Percentiles rank a stretch among this genome's conserved stretches.
phyloP scores from a whole-genome alignment of 2,113 vertebrate species.

The Pterocles orientalis region DNA sequence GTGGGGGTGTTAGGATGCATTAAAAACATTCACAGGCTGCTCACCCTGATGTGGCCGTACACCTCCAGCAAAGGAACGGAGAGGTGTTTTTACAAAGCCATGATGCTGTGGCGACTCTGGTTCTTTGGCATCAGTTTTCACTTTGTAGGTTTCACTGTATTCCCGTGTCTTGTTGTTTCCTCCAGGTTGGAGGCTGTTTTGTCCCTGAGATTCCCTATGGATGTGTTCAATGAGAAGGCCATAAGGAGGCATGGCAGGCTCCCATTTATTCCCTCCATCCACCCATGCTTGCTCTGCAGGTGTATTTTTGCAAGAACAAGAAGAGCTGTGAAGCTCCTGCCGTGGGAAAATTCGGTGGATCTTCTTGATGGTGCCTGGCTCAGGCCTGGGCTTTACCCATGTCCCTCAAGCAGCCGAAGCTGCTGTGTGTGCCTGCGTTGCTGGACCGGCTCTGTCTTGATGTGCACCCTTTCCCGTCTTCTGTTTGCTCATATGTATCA shows the following conservation, averaged over 20 bases:
- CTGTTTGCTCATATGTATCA: background rate
- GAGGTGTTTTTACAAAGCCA: background rate
- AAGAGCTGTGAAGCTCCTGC: background rate
- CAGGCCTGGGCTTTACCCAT: background rate
- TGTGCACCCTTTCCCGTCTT: background rate
- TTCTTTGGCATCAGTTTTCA: background rate
- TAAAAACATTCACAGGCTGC: background rate
- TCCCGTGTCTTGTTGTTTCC: background rate
- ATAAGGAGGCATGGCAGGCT: background rate
- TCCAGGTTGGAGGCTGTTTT: background rate
- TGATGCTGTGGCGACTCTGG: background rate
- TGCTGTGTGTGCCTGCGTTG: background rate
- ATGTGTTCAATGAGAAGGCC: background rate
- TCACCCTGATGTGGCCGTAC: fast-evolving
- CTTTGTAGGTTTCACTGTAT: fast-evolving
- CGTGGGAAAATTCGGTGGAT: background rate
- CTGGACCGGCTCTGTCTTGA: background rate
- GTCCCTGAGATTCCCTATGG: background rate
- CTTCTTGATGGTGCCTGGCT: background rate
- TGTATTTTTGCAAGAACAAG: background rate
- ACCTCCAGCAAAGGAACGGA: background rate
- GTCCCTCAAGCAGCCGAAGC: background rate
- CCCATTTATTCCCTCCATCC: background rate
- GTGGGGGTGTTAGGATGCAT: background rate
- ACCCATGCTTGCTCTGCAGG: background rate